These are phyloP conservation scores for Brevimyrus niger DNA, from an alignment of 2,113 vertebrate genomes.

Conservation along the genomic window DNA sequence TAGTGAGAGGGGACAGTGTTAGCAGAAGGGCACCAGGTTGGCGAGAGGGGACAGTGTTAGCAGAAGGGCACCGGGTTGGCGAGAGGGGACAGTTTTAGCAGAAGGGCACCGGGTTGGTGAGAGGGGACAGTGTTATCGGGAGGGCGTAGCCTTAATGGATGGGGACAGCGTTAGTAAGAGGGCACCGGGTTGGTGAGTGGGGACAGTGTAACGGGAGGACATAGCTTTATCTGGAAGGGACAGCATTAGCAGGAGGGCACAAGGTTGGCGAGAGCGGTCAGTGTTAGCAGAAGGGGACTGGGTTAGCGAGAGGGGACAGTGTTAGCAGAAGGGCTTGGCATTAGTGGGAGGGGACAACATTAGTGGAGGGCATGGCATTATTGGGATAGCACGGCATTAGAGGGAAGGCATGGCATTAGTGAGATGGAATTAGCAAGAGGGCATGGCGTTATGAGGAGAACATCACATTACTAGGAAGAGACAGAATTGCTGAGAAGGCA, in stretches of 20 bases:
- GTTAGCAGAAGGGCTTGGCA: neutral
- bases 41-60: neutral
- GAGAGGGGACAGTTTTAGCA: neutral
- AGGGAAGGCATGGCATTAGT: too few species aligned
- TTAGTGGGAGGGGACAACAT: neutral
- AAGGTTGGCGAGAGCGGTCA: accelerated
- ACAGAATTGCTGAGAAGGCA: too few species aligned
- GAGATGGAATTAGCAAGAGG: neutral
- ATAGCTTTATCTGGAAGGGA: neutral
- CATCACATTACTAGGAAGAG: neutral
- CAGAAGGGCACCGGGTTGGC: neutral
- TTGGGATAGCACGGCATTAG: neutral
- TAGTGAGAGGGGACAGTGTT: too few species aligned
- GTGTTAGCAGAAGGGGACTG: neutral
- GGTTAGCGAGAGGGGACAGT: neutral
- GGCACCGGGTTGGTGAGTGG: too few species aligned
- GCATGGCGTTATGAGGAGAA: neutral
- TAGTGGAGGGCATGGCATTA: too few species aligned
- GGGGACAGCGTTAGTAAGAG: too few species aligned
- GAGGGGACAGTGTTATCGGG: too few species aligned
- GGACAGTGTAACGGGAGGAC: too few species aligned
- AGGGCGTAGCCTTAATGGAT: too few species aligned
- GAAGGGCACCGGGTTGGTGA: neutral
- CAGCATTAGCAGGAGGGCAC: neutral
- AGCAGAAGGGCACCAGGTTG: too few species aligned